Evolutionary conservation across 30 jellyfish, hydroid and myxozoan genomes (phyloP).

Genomic region (Chironex yamaguchii): DNA sequence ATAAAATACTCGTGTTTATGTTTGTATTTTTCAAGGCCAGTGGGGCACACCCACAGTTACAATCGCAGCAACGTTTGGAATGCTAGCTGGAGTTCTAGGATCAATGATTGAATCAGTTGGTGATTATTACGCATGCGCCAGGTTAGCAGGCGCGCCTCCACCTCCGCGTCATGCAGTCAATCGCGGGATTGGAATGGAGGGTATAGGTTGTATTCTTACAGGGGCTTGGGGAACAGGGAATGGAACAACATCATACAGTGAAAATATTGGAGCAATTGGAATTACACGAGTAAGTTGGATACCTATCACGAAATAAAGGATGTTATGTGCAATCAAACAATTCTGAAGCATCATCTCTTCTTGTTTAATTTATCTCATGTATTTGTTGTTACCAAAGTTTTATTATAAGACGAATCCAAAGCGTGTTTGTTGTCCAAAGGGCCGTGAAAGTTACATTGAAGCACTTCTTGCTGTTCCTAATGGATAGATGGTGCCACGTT

Average conservation of each 20-base stretch:
- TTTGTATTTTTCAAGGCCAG: constrained; percentile 82
- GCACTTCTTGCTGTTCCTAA: too few relatives aligned
- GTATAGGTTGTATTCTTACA: constrained; percentile 94
- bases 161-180: constrained; percentile 97
- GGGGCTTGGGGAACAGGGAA: constrained; percentile 99
- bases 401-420: too few relatives aligned
- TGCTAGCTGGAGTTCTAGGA: constrained; percentile 94
- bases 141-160: constrained; percentile 97
- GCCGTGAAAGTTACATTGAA: too few relatives aligned
- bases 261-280: constrained; percentile 97
- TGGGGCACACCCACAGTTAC: constrained; percentile 97
- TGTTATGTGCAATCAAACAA: background rate
- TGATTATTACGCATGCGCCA: constrained; percentile 98
- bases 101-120: constrained; percentile 98
- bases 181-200: constrained; percentile 95
- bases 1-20: too few relatives aligned
- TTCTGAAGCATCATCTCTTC: too few relatives aligned
- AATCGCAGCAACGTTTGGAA: constrained; percentile 90
- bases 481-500: too few relatives aligned
- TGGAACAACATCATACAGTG: constrained; percentile 99
- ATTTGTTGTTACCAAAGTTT: too few relatives aligned
- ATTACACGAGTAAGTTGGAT: constrained; percentile 80
- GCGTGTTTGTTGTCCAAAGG: too few relatives aligned
- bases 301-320: too few relatives aligned
- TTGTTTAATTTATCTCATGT: too few relatives aligned